These are phyloP conservation scores for Phymatocera aterrima DNA, from an alignment of 2,888 invertebrate species.

Conservation along the genomic window DNA sequence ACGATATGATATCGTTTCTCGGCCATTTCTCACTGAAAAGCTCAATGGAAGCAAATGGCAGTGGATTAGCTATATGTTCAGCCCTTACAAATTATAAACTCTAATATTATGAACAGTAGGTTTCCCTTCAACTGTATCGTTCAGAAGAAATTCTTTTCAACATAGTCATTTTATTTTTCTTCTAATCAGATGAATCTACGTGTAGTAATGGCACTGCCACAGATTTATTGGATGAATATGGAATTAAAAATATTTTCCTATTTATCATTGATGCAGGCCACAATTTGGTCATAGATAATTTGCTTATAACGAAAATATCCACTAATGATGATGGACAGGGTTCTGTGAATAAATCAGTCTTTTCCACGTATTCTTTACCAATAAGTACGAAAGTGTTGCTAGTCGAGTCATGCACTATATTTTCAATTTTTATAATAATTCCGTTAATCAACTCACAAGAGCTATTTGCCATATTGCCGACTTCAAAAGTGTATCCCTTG, in stretches of 20 bases:
- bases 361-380: background rate
- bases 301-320: background rate
- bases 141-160: too few species aligned
- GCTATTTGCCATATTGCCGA: background rate
- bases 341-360: background rate
- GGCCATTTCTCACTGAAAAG: background rate
- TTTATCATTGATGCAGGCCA: conserved; percentile 8
- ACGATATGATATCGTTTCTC: background rate
- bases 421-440: background rate
- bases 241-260: background rate
- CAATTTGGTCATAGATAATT: background rate
- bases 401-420: background rate
- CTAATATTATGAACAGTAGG: too few species aligned
- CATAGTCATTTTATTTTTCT: too few species aligned
- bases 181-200: background rate
- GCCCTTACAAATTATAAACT: too few species aligned
- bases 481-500: background rate
- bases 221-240: background rate
- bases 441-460: background rate
- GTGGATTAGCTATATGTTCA: background rate
- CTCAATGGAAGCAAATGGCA: too few species aligned
- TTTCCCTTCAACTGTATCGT: too few species aligned
- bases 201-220: conserved; percentile 3
- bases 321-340: background rate
- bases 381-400: background rate